Evolutionary conservation across 2,888 invertebrate genomes (phyloP), one percentile per base, ranked within the genome.

Genomic region (Chironomus riparius): DNA sequence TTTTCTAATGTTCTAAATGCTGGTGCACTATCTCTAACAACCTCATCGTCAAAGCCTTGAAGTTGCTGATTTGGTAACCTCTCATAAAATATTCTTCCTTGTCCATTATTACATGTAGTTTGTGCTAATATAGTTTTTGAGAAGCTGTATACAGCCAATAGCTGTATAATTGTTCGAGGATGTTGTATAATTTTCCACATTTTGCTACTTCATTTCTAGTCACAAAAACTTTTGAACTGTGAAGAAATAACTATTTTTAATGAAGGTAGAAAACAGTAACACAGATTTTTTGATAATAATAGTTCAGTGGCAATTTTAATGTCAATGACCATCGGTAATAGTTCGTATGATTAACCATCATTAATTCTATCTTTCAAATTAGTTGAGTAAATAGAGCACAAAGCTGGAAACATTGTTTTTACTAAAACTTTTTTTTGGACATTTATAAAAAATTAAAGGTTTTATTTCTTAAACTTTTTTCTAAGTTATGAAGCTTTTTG

Each of bases 61-160:
- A 94, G 85, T 83, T 95, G 94, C 81, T 94, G 93, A 83, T 95
- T 94, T 56, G 95, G 94, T 80, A 95, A 84, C 80, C 94, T 87
- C 85, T 95, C 95, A 82, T 94, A 95, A 85, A 94, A 91, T 48
- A 95, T 90, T 81, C 93, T 88, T 61, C 95, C 95, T 82, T 92
- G 88, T 76, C 95, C 95, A 82, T 94, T 92, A 82, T 95, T 95
- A 84, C 95, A 95, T 77, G 93, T 93, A 78, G 93, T 94, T 89
- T 95, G 95, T 81, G 92, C 48, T 15, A 47, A 15, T 72, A 38
- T 28, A 18, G 18, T 38, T 50, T 38, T 62, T 38, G 21, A 56
- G 47, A 74, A n/a, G 22, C 24, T 68, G 10, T 48, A 48, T 68
- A 48, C 15, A 18, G 47, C 62, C 13, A 24, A 47, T 13, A 56